A percentile compares a stretch with the other conserved stretches of the same genome.
Evolutionary conservation across 2,888 invertebrate species (phyloP).

Genomic region (Cephonodes hylas): DNA sequence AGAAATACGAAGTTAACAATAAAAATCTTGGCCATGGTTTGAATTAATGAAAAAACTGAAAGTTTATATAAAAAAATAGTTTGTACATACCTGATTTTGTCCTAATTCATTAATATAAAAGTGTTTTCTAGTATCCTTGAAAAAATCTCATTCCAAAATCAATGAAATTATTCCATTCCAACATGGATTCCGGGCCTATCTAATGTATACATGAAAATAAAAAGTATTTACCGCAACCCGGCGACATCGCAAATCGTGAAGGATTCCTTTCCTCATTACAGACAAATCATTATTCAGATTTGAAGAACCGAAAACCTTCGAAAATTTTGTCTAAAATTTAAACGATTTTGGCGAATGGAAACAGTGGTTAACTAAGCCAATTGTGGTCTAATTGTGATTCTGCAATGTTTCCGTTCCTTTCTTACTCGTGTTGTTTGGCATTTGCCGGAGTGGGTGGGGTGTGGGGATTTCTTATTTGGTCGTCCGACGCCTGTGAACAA

Average conservation of each 20-base stretch:
- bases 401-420: constrained; percentile 35
- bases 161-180: background rate
- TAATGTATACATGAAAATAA: too few relatives aligned
- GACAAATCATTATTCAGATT: constrained; percentile 26
- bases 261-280: background rate
- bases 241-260: background rate
- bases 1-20: too few relatives aligned
- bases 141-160: background rate
- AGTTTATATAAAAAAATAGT: too few relatives aligned
- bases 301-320: constrained; percentile 20
- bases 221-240: background rate
- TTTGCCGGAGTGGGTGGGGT: constrained; percentile 31
- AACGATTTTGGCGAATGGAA: constrained; percentile 40
- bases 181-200: background rate
- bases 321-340: constrained; percentile 30
- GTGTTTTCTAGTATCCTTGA: too few relatives aligned
- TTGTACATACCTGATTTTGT: too few relatives aligned
- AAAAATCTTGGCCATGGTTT: background rate
- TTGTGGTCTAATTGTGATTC: constrained; percentile 55
- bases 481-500: constrained; percentile 67
- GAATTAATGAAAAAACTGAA: background rate
- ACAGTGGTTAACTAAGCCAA: constrained; percentile 72
- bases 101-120: too few relatives aligned
- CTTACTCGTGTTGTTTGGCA: constrained; percentile 26
- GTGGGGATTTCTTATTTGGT: constrained; percentile 52